Percentiles rank a stretch among this genome's conserved stretches.
Evolutionary conservation across 2,888 invertebrate species (phyloP).

Genomic region (Drosophila nigricruria): DNA sequence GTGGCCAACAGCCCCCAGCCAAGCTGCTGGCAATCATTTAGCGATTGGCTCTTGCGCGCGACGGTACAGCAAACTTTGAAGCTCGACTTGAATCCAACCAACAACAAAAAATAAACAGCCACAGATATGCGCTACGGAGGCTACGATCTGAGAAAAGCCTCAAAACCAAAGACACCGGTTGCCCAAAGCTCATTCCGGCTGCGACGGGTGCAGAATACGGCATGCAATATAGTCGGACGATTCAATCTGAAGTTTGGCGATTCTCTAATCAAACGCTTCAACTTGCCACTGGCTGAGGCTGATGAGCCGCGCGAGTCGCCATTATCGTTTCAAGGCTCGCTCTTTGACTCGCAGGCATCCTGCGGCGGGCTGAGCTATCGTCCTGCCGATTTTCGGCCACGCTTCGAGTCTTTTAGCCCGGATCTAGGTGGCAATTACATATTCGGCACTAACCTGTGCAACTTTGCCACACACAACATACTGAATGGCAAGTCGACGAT

Average conservation of each 20-base stretch:
- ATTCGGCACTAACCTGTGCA: constrained; percentile 82
- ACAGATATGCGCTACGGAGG: constrained; percentile 84
- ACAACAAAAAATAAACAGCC: no score
- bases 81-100: background rate
- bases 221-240: constrained; percentile 82
- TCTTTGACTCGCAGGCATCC: constrained; percentile 79
- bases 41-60: constrained; percentile 45
- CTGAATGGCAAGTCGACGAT: constrained; percentile 83
- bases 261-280: constrained; percentile 67
- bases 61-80: constrained; percentile 27
- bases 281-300: constrained; percentile 17
- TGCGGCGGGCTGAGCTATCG: constrained; percentile 59
- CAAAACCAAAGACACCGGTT: constrained; percentile 73
- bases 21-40: constrained; percentile 52
- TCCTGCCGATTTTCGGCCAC: constrained; percentile 80
- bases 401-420: constrained; percentile 44
- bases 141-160: constrained; percentile 84
- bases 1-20: constrained; percentile 32
- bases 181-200: constrained; percentile 79
- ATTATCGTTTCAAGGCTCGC: constrained; percentile 83
- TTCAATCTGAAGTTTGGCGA: constrained; percentile 82
- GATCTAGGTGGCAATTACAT: constrained; percentile 73
- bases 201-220: constrained; percentile 83
- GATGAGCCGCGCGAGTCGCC: constrained; percentile 79
- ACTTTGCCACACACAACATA: constrained; percentile 80